Evolutionary conservation across 2,888 invertebrate species (phyloP).

Genomic region (Hirtodrosophila trivittata): DNA sequence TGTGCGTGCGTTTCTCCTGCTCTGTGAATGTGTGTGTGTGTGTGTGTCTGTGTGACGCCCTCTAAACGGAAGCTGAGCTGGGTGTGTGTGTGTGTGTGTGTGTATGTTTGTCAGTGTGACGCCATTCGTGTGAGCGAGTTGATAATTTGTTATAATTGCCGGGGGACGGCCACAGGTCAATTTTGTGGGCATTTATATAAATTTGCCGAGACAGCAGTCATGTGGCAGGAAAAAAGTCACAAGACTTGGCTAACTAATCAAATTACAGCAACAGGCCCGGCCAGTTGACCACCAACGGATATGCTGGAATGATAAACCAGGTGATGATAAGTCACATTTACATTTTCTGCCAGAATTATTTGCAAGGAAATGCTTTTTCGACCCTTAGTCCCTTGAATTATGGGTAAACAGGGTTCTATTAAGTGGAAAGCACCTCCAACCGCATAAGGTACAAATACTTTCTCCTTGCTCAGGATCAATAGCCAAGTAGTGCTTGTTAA

Average conservation of each 20-base stretch:
- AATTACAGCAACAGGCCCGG: slow-evolving; percentile 44
- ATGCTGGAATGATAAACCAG: no score
- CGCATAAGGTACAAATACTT: no score
- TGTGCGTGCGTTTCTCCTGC: slow-evolving; percentile 27
- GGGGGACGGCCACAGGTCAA: slow-evolving; percentile 74
- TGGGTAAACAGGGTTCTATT: no score
- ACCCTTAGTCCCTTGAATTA: no score
- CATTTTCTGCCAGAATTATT: slow-evolving; percentile 20
- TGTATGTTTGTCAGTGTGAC: slow-evolving; percentile 24
- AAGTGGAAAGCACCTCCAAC: no score
- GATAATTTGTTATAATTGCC: slow-evolving; percentile 78
- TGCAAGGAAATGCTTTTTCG: no score
- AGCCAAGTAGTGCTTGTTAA: no score
- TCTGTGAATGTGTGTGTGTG: slow-evolving; percentile 16
- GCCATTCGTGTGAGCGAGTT: slow-evolving; percentile 69
- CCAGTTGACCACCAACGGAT: no score
- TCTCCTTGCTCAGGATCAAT: no score
- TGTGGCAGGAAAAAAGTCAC: slow-evolving; percentile 49
- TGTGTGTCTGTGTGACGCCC: slow-evolving; percentile 8
- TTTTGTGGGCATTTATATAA: slow-evolving; percentile 74
- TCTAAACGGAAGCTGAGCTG: slow-evolving; percentile 21
- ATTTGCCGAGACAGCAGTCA: slow-evolving; percentile 66
- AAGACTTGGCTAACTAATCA: slow-evolving; percentile 57
- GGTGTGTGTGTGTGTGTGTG: slow-evolving; percentile 35
- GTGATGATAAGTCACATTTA: no score